phyloP scores from a whole-genome alignment of 2,113 vertebrate genomes.

The Spheniscus mendiculus region DNA sequence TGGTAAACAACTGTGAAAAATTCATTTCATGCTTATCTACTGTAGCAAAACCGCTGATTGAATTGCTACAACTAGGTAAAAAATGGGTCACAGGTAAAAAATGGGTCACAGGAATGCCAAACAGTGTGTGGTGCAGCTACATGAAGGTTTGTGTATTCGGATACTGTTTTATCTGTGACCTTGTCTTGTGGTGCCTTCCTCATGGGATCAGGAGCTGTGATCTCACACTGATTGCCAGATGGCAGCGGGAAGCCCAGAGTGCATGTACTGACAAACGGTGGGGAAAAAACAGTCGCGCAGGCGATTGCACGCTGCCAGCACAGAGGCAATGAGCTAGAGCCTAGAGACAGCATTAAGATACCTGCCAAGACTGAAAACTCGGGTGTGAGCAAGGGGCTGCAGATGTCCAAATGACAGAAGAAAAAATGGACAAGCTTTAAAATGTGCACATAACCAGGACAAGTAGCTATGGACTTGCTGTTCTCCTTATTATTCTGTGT shows the following conservation, averaged over 20 bases:
- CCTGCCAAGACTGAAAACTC: not conserved
- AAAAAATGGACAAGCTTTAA: not conserved
- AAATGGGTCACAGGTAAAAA: constrained; percentile 8
- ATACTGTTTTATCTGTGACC: constrained; percentile 44
- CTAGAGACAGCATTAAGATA: not conserved
- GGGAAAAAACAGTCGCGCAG: not conserved
- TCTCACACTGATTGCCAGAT: constrained; percentile 48
- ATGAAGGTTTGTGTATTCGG: not conserved
- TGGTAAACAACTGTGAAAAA: not conserved
- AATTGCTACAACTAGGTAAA: constrained; percentile 3
- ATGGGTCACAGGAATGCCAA: not conserved
- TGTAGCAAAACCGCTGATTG: not conserved
- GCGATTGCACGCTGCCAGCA: not conserved
- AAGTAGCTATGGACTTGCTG: not conserved
- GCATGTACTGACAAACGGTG: not conserved
- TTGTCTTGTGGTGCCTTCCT: constrained; percentile 29
- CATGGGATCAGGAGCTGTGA: constrained; percentile 21
- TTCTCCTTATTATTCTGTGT: not conserved
- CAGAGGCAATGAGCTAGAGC: not conserved
- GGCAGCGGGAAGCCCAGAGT: not conserved
- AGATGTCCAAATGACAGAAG: not conserved
- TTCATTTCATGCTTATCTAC: not conserved
- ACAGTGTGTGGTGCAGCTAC: not conserved
- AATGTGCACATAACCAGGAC: not conserved
- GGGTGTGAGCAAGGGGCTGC: not conserved